These are phyloP conservation scores for Typhlomys cinereus DNA, from an alignment of 2,113 vertebrate species.

Conservation along the genomic window DNA sequence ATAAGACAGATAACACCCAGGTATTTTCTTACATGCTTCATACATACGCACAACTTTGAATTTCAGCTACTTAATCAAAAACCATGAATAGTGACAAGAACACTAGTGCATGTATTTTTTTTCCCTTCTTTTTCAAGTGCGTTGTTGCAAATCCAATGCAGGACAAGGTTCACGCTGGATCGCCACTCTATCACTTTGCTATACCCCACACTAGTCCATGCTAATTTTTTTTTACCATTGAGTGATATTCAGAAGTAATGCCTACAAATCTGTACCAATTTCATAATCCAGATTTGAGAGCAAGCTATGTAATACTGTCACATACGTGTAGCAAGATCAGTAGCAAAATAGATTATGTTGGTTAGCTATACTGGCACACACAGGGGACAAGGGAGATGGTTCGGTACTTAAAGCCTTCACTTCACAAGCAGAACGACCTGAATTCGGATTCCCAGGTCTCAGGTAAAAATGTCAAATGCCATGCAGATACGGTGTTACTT, in stretches of 20 bases:
- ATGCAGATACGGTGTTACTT: no score
- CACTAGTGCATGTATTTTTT: not conserved
- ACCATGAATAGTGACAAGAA: not conserved
- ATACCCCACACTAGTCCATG: not conserved
- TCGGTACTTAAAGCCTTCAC: no score
- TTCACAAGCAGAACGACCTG: no score
- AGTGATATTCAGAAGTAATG: not conserved
- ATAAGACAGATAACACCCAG: not conserved
- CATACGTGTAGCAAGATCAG: not conserved
- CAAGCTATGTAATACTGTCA: not conserved
- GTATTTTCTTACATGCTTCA: not conserved
- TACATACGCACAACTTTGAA: not conserved
- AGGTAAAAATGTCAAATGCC: no score
- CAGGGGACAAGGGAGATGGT: no score
- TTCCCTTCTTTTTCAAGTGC: not conserved
- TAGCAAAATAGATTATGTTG: not conserved
- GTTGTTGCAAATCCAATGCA: not conserved
- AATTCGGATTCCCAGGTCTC: no score
- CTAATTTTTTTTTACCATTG: not conserved
- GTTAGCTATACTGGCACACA: slow-evolving; percentile 24
- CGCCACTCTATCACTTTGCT: not conserved
- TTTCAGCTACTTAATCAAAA: not conserved
- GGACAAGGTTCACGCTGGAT: not conserved
- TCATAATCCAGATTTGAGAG: slow-evolving; percentile 2
- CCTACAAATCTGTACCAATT: not conserved